Base-by-base conservation (phyloP, 2,113 vertebrate genomes). In the Oxyura jamaicensis region DNA sequence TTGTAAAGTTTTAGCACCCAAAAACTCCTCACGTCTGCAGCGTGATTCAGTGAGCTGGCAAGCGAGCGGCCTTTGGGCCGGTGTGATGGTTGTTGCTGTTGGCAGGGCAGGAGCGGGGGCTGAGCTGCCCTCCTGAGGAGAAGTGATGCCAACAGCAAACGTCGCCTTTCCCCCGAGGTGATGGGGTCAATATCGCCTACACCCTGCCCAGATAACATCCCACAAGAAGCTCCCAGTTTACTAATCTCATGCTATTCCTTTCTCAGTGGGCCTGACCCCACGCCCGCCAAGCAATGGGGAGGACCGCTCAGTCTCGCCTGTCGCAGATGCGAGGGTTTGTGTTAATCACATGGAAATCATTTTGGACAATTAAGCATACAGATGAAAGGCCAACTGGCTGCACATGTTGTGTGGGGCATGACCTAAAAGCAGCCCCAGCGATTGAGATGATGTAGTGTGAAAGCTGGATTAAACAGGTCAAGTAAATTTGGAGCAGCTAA, bases 401-500 rank as follows among this genome's bases (percentile, higher is more conserved):
- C 74, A 83, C 59, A 36, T 75, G 46, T 50, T 91, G 44, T 36
- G 75, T 69, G 71, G 78, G 84, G 85, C 93, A 85, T 6, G 81
- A 92, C 90, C 91, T 95, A 87, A 95, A 95, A 95, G 84, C 84
- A 91, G 22, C 46, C 58, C 63, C 62, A 73, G 63, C 62, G 75
- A 87, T 2, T 76, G 82, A 90, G 95, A 95, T 94, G 91, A 97
- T 94, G 93, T 91, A 90, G 90, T 94, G 93, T 92, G 90, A 97
- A 96, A 93, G 53, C 94, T 76, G 84, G 94, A 91, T 96, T 95
- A 94, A 96, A 94, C 92, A 88, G 94, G 95, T 94, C 91, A 90
- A 96, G 79, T 91, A 94, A 96, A 96, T 96, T 90, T 95, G 95
- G 72, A 96, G 79, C 92, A 91, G 88, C 88, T 97, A 96, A 95